phyloP scores from a whole-genome alignment of 2,888 invertebrate genomes.

The Athetis lepigone region DNA sequence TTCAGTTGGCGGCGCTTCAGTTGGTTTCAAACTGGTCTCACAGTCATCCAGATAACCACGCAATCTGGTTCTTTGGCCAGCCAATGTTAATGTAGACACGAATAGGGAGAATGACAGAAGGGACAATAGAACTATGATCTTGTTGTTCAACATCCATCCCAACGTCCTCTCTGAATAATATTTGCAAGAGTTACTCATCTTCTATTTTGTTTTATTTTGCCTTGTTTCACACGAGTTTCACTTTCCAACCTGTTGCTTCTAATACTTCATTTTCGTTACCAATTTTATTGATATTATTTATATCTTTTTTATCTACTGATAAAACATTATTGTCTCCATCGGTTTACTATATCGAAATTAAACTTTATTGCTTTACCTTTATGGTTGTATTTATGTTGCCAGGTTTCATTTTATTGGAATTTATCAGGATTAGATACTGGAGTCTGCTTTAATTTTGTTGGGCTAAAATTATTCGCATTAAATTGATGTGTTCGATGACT shows the following conservation, averaged over 20 bases:
- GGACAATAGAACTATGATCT: conserved; percentile 80
- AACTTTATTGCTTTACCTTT: not conserved
- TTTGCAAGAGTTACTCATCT: conserved; percentile 70
- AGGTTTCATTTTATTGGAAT: conserved; percentile 12
- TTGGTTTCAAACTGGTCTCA: conserved; percentile 16
- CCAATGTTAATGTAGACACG: conserved; percentile 79
- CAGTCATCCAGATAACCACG: conserved; percentile 68
- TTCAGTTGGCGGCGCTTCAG: not conserved
- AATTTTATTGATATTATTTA: conserved; percentile 40
- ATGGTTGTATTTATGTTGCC: conserved; percentile 32
- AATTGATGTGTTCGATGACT: not conserved
- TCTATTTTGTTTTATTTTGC: conserved; percentile 18
- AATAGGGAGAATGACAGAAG: conserved; percentile 80
- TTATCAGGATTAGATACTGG: conserved; percentile 49
- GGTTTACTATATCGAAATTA: too few relatives aligned
- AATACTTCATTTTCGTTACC: conserved; percentile 45
- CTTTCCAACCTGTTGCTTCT: conserved; percentile 27
- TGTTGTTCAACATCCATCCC: conserved; percentile 83
- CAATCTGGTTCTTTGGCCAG: conserved; percentile 78
- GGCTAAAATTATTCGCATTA: conserved; percentile 14
- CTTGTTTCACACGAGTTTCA: conserved; percentile 43
- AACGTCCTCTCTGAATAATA: conserved; percentile 76
- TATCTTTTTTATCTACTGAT: conserved; percentile 54
- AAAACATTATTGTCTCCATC: conserved; percentile 6
- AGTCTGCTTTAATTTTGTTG: conserved; percentile 25